Conservation (phyloP, 1,140 invertebrate species). For the Meloidogyne hapla region DNA sequence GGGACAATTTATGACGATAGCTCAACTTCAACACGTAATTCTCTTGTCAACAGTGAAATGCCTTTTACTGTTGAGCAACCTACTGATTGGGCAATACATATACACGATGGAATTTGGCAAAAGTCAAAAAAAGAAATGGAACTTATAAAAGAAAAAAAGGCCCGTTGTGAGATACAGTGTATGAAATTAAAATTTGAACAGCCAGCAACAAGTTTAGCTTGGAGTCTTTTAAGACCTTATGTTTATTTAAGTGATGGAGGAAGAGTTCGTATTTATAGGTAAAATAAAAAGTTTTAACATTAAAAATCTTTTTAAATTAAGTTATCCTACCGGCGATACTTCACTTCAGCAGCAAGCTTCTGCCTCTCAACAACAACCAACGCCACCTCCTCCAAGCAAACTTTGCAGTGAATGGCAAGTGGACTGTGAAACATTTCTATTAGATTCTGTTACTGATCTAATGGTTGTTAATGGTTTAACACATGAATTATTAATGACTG, state of each 20-base stretch:
- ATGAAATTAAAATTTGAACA: conserved; percentile 36
- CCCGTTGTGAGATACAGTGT: conserved; percentile 38
- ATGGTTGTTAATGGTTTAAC: conserved; percentile 56
- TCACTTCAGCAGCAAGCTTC: conserved; percentile 1
- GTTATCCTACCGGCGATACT: conserved; percentile 20
- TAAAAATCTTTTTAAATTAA: background rate
- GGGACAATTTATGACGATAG: conserved; percentile 54
- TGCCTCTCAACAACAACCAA: conserved; percentile 6
- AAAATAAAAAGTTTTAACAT: background rate
- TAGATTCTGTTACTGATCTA: conserved; percentile 50
- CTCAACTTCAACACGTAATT: conserved; percentile 44
- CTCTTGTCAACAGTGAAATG: conserved; percentile 43
- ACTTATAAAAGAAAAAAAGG: conserved; percentile 43
- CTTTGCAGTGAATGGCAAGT: conserved; percentile 26
- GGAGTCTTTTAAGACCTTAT: conserved; percentile 51
- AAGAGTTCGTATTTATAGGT: conserved; percentile 33
- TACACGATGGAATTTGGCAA: conserved; percentile 53
- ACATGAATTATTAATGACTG: conserved; percentile 54
- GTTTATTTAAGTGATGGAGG: conserved; percentile 48
- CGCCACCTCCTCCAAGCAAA: conserved; percentile 11
- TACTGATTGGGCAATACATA: conserved; percentile 58
- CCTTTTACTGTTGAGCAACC: conserved; percentile 44
- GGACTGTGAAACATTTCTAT: conserved; percentile 23
- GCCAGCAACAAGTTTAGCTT: conserved; percentile 43
- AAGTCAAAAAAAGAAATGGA: conserved; percentile 48